Base-by-base conservation (phyloP, 1,140 invertebrate genomes). In the Macrocentrus cingulum region DNA sequence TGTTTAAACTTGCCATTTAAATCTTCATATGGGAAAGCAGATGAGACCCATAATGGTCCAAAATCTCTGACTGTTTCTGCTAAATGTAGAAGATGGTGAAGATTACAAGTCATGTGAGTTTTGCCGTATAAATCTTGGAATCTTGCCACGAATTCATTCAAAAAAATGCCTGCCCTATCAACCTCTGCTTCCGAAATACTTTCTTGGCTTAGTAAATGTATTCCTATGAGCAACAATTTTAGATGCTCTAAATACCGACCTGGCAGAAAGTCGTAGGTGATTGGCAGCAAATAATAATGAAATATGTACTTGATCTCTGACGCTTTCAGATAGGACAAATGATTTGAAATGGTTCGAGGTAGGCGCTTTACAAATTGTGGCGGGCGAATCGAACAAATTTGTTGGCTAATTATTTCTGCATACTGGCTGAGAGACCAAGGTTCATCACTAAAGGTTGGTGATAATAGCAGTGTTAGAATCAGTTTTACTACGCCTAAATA, bases 11-110 rank as follows among this genome's bases (percentile, higher is more conserved):
- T 54, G 0, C 63, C 61, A 22, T 64, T 63, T 1, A 65, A 42
- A 50, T 61, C 50, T 48, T 67, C 66, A 0, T 60, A 54, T 8
- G 49, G 60, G 44, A 65, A 67, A 29, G 62, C 65, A 1, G 53
- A 50, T 9, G 52, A 62, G 13, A 39, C 52, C 45, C 37, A 61
- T 2, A 66, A 32, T 22, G 64, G 64, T 9, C 59, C 61, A 19
- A 60, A 48, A 22, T 59, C 41, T 22, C 15, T 11, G 5, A 63
- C 61, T 18, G 36, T 36, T 5, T 56, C 8, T 32, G 52, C 20
- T 20, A 66, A 49, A 56, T 66, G 59, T 50, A 50, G n/a, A n/a
- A 66, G 15, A 25, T 37, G 54, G 39, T 66, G 61, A 15, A 66
- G 4, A 46, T 66, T 66, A 16, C 48, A 60, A 9, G 49, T 58